Evolutionary conservation across 2,113 vertebrate genomes (phyloP).

Genomic region (Gallinago media): DNA sequence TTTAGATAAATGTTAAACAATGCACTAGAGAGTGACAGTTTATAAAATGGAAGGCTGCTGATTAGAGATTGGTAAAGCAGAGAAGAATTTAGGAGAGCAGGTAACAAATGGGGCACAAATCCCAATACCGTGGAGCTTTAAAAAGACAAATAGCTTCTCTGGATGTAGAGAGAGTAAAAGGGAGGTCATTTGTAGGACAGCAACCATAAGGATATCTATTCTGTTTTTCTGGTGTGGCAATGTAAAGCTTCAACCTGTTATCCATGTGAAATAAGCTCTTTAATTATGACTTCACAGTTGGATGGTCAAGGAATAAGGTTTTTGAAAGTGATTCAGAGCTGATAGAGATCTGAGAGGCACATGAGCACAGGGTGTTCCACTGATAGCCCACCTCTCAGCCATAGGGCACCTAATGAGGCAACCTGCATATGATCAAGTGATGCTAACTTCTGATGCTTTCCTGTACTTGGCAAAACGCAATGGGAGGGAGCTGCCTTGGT

Average conservation of each 20-base stretch:
- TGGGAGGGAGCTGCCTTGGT: not conserved
- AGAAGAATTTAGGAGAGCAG: not conserved
- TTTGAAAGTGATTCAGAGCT: not conserved
- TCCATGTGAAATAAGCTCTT: not conserved
- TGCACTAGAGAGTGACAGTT: not conserved
- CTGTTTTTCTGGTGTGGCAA: not conserved
- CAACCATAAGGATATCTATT: not conserved
- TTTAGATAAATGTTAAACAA: slow-evolving; percentile 64
- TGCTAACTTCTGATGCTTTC: not conserved
- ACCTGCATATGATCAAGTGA: not conserved
- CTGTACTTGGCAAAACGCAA: not conserved
- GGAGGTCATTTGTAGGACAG: not conserved
- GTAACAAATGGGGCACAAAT: slow-evolving; percentile 22
- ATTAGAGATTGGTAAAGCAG: not conserved
- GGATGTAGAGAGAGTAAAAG: not conserved
- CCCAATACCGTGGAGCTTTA: not conserved
- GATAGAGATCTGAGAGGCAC: not conserved
- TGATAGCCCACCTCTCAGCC: not conserved
- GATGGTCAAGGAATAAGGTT: not conserved
- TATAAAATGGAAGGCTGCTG: not conserved
- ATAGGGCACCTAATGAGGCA: not conserved
- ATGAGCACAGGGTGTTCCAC: fast-evolving
- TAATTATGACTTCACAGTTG: not conserved
- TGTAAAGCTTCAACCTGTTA: not conserved
- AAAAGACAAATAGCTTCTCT: slow-evolving; percentile 2